Evolutionary conservation across 2,888 invertebrate species (phyloP), one percentile per base, ranked within the genome.

Genomic region (Timema cristinae): DNA sequence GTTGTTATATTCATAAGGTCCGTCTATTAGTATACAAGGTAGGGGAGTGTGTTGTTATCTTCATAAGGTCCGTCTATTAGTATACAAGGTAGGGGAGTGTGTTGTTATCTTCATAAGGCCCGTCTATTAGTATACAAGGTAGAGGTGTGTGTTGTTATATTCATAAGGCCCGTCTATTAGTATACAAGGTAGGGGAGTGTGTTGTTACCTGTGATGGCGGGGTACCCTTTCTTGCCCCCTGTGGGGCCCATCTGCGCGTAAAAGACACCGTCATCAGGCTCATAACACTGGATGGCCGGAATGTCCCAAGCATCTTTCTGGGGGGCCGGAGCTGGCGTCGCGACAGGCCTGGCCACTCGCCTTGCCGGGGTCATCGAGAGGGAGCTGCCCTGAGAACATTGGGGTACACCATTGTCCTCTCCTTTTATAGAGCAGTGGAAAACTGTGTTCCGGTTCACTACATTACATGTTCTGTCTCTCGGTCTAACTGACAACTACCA

Each of bases 201-300:
- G 56, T 66, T 68, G 76, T 77, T 79, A 92, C 93, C 93, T 69
- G 94, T 94, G 69, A 94, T 75, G 47, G 75, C 75, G n/a, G 75
- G 72, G 66, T 75, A 73, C 7, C 73, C 75, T 8, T 66, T 59
- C 66, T 75, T 71, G 79, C 82, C 82, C 70, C 83, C 83, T n/a
- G 82, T 94, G 16, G 95, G 95, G 7, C 95, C 95, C 90, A 95
- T 92, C 83, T 96, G 95, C 2, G 95, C 95, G 82, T 94, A 95
- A 82, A 94, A 92, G 5, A 95, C 93, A 13, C 94, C 93, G 80
- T 96, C 95, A 61, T 93, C 93, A 0, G 95, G 95, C 81, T 95
- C 95, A 80, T 93, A 79, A 81, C 96, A 96, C 80, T 92, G 90
- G 77, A 96, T 94, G 13, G 93, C 88, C 7, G 96, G 96, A 79